Evolutionary conservation across 2,113 vertebrate genomes (phyloP), one percentile per base, ranked within the genome.

Genomic region (Micronisus gabar): DNA sequence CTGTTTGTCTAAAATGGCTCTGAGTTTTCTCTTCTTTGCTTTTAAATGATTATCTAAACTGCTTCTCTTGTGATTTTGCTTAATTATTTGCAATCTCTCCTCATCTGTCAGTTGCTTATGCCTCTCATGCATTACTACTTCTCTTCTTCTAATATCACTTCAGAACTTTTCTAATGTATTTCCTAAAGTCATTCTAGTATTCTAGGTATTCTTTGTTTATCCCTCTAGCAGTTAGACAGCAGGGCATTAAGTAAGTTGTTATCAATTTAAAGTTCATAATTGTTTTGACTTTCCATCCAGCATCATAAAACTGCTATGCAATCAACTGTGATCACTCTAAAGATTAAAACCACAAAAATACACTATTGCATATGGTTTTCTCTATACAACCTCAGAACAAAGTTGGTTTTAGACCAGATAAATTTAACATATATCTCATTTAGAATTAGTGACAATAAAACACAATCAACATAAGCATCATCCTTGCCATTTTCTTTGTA

Each of bases 191-290:
- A 93, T 93, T 92, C 43, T 36, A 82, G 68, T 15, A 85, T 87
- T 84, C 61, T 88, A 97, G 91, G 88, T 95, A 43, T 71, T 76
- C 68, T 92, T 96, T 96, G 91, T 96, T 96, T 97, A 96, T 84
- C 71, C 91, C 96, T 91, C 81, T 63, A 93, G 96, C 90, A 91
- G 38, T 95, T 86, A 94, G 76, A 92, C 92, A 95, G 87, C 59
- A 96, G 83, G 83, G 34, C 74, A 81, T 88, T 72, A 87, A 73
- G 47, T 72, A 96, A 52, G 22, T 86, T 73, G 41, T 70, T 88
- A 74, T 43, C 74, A 88, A 59, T 96, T 93, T 88, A 79, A 96
- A 87, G 67, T 90, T 93, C 13, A 10, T 56, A 84, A 67, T 80
- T 70, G 88, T 66, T 92, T 79, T 93, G 29, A 59, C 48, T 93